Evolutionary conservation across 1,140 invertebrate genomes (phyloP).

Genomic region (Drosophila kanapiae): DNA sequence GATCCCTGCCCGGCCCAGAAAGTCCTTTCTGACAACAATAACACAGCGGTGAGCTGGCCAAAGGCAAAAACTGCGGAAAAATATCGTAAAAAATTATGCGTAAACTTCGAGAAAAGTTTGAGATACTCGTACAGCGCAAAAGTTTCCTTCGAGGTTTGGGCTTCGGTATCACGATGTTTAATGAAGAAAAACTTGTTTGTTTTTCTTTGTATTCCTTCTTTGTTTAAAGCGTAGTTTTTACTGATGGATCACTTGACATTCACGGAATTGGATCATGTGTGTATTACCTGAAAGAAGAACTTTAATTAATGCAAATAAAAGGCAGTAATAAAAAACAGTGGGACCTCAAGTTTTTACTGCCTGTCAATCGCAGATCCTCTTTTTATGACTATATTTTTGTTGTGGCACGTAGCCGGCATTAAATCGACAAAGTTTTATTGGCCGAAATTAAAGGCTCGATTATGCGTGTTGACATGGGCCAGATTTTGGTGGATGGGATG

Average conservation of each 20-base stretch:
- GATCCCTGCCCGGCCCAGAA: conserved; percentile 9
- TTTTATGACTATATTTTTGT: conserved; percentile 17
- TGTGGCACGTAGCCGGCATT: conserved; percentile 17
- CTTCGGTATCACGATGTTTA: conserved; percentile 37
- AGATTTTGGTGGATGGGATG: conserved; percentile 30
- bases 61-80: conserved; percentile 36
- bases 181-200: conserved; percentile 34
- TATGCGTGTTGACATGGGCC: conserved; percentile 54
- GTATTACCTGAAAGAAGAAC: neutral
- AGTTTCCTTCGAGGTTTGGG: conserved; percentile 31
- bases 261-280: neutral
- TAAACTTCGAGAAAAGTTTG: conserved; percentile 51
- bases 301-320: conserved; percentile 10
- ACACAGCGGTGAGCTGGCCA: conserved; percentile 11
- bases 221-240: conserved; percentile 1
- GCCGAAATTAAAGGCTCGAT: conserved; percentile 57
- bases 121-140: conserved; percentile 25
- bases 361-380: conserved; percentile 18
- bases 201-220: conserved; percentile 2
- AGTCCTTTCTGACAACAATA: conserved; percentile 33
- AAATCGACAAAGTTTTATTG: conserved; percentile 55
- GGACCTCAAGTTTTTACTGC: neutral
- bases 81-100: conserved; percentile 61
- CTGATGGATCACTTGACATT: conserved; percentile 24
- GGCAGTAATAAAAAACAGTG: too few relatives aligned